phyloP scores from a whole-genome alignment of 2,888 invertebrate genomes.

The Heliconius sara region DNA sequence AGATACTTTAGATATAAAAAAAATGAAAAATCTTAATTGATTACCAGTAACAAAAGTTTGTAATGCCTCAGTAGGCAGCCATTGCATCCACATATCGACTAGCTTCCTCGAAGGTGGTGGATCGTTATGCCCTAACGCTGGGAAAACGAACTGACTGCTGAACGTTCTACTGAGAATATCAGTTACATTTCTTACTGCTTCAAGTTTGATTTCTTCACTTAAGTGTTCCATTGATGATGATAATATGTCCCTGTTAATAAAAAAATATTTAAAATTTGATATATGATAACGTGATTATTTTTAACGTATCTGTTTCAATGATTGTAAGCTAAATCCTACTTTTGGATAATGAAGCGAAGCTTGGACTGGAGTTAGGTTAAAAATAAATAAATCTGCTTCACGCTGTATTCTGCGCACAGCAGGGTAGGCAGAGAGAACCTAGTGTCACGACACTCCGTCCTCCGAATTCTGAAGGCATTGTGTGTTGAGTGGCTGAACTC shows the following conservation, averaged over 20 bases:
- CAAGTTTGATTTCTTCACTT: slow-evolving; percentile 87
- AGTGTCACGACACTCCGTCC: too few species aligned
- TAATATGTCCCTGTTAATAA: slow-evolving; percentile 89
- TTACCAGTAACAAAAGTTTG: slow-evolving; percentile 92
- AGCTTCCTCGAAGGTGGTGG: slow-evolving; percentile 86
- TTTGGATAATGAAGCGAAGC: not conserved
- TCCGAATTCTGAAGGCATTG: too few species aligned
- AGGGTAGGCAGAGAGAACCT: too few species aligned
- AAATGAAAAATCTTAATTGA: not conserved
- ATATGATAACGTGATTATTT: too few species aligned
- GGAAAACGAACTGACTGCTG: slow-evolving; percentile 94
- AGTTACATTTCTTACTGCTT: slow-evolving; percentile 91
- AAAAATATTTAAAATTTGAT: not conserved
- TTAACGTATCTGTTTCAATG: too few species aligned
- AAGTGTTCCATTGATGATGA: slow-evolving; percentile 89
- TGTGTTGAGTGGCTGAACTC: too few species aligned
- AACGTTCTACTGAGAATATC: slow-evolving; percentile 91
- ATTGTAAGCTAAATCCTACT: not conserved
- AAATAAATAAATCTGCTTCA: too few species aligned
- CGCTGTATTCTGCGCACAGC: too few species aligned
- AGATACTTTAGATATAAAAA: too few species aligned
- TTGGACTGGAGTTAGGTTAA: too few species aligned
- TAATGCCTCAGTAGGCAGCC: slow-evolving; percentile 92
- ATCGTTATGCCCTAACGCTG: slow-evolving; percentile 95
- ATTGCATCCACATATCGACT: slow-evolving; percentile 92